Evolutionary conservation across 2,888 invertebrate species (phyloP), one percentile per base, ranked within the genome.

Genomic region (Platerodrilus igneus): DNA sequence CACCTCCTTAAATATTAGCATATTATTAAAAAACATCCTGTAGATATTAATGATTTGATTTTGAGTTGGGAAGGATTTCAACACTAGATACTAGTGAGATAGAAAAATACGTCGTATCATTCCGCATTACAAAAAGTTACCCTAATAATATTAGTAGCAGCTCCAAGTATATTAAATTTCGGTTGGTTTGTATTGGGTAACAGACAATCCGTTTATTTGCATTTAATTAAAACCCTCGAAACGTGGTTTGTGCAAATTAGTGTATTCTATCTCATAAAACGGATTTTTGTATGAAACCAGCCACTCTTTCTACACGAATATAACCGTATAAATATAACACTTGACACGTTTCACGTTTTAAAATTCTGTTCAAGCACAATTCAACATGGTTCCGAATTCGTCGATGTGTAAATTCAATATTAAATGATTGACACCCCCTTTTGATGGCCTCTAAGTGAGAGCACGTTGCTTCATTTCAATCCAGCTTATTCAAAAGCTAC

Each of bases 361-460:
- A 52, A 53, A 58, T 59, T 59, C 57, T 38, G 50, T 52, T 50
- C 58, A 50, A 53, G 55, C 51, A 55, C 57, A 54, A 54, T 55
- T 57, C 55, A 47, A 45, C 47, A 47, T 44, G 41, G 41, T 47
- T 45, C 41, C 44, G 36, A 45, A 43, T 42, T 39, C 48, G 48
- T 35, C 48, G 48, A 48, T 48, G 57, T 56, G 55, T 51, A 57
- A 60, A 60, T 61, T 62, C 60, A 61, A 61, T 61, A 62, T 59
- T 51, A 53, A 54, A 62, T 62, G 61, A 62, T 62, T 62, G 61
- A 62, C 62, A 59, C 57, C 61, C 60, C 60, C 55, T 57, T 58
- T 56, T 56, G 56, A 56, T 57, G 56, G 56, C 55, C 35, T 55
- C 53, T 56, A 53, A 57, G 52, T 39, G 39, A 36, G 42, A 37